phyloP scores from a whole-genome alignment of 2,888 invertebrate species.

The Dasypolia templi region DNA sequence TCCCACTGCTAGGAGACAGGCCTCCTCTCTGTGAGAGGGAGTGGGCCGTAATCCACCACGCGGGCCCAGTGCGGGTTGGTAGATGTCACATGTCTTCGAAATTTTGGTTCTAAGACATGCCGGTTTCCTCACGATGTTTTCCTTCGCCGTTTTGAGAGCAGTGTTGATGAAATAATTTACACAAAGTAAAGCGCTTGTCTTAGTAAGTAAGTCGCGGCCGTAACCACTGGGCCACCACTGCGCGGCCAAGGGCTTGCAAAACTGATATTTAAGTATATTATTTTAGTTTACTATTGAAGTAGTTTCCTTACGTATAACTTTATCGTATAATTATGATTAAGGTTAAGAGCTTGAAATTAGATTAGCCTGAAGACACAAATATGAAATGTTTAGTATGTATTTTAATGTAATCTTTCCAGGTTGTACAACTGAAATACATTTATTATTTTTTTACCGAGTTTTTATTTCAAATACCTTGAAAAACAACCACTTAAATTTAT shows the following conservation, averaged over 20 bases:
- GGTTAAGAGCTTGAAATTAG: constrained; percentile 47
- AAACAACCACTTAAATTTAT: background rate
- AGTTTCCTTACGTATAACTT: constrained; percentile 34
- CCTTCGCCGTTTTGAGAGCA: too few relatives aligned
- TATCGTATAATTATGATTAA: constrained; percentile 29
- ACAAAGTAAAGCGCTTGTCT: too few relatives aligned
- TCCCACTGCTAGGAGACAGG: too few relatives aligned
- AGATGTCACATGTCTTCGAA: too few relatives aligned
- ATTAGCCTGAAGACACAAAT: constrained; percentile 61
- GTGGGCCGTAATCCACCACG: too few relatives aligned
- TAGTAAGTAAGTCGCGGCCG: too few relatives aligned
- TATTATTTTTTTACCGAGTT: constrained; percentile 46
- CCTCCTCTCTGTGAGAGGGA: too few relatives aligned
- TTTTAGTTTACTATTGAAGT: constrained; percentile 17
- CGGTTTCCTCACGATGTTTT: too few relatives aligned
- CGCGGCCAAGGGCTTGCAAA: constrained; percentile 38
- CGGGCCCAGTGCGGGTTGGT: too few relatives aligned
- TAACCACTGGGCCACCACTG: too few relatives aligned
- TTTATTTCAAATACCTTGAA: constrained; percentile 36
- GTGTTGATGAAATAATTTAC: too few relatives aligned
- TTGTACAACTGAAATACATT: constrained; percentile 61
- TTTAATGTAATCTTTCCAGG: constrained; percentile 61
- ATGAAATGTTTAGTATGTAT: constrained; percentile 42
- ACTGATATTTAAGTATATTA: constrained; percentile 20
- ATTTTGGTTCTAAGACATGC: too few relatives aligned